A percentile compares a stretch with the other conserved stretches of the same genome.
Conservation (phyloP, 2,888 invertebrate genomes). For the Ormyrus nitidulus region DNA sequence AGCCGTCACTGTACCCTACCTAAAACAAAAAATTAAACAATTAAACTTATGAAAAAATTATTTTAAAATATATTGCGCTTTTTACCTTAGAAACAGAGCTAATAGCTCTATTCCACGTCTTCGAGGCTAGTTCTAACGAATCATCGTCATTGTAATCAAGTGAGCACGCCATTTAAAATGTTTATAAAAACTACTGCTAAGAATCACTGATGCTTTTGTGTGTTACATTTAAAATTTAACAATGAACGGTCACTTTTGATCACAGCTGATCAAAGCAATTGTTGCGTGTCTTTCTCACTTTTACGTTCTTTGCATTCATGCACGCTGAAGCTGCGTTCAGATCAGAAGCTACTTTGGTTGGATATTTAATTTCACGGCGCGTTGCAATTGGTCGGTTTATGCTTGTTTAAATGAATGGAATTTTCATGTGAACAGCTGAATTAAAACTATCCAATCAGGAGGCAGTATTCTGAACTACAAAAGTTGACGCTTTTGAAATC, state of each 20-base stretch:
- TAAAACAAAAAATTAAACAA: conserved; percentile 65
- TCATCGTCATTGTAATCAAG: conserved; percentile 60
- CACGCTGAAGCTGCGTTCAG: too few relatives aligned
- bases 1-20: conserved; percentile 84
- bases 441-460: too few relatives aligned
- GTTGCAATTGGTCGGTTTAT: too few relatives aligned
- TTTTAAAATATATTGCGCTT: conserved; percentile 8
- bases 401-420: too few relatives aligned
- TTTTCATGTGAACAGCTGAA: too few relatives aligned
- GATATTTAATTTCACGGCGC: too few relatives aligned
- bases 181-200: not conserved
- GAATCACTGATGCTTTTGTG: too few relatives aligned
- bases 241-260: not conserved
- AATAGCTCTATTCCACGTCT: conserved; percentile 66
- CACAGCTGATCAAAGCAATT: conserved; percentile 21
- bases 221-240: not conserved
- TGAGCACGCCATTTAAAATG: conserved; percentile 59
- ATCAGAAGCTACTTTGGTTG: too few relatives aligned
- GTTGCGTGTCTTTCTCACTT: too few relatives aligned
- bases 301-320: too few relatives aligned
- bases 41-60: not conserved
- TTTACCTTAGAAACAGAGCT: conserved; percentile 65
- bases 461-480: too few relatives aligned
- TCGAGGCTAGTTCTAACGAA: conserved; percentile 65
- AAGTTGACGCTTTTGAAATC: too few relatives aligned